These are phyloP conservation scores for Anoncus sp. DNA, from an alignment of 2,888 invertebrate genomes.

Conservation along the genomic window DNA sequence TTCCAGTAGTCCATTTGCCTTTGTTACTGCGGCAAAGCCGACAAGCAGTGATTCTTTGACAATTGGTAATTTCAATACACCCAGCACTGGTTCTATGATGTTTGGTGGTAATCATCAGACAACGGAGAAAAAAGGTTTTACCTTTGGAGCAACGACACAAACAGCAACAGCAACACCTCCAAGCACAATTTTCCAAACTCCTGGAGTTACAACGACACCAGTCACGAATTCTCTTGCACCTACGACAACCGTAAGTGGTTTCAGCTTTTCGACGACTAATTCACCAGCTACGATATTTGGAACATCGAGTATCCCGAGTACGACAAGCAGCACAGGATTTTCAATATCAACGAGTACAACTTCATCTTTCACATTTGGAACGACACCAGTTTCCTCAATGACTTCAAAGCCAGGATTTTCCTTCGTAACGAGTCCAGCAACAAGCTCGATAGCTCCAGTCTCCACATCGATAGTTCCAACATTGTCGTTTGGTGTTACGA, in stretches of 20 bases:
- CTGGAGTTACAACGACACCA: background rate
- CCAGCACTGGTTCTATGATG: slow-evolving; percentile 20
- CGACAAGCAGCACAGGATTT: slow-evolving; percentile 35
- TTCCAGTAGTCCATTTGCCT: slow-evolving; percentile 5
- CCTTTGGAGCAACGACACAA: slow-evolving; percentile 30
- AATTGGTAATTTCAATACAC: background rate
- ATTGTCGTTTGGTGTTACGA: slow-evolving; percentile 32
- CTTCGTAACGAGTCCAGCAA: slow-evolving; percentile 43
- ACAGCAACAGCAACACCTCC: background rate
- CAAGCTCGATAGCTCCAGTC: slow-evolving; percentile 17
- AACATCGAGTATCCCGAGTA: slow-evolving; percentile 10
- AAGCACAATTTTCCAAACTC: background rate
- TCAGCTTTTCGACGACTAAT: slow-evolving; percentile 33
- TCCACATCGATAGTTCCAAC: background rate
- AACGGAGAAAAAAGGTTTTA: slow-evolving; percentile 36
- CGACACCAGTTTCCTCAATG: slow-evolving; percentile 20
- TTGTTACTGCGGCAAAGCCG: background rate
- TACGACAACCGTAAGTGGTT: slow-evolving; percentile 7
- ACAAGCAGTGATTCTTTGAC: background rate
- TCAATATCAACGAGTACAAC: slow-evolving; percentile 28
- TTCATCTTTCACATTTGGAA: slow-evolving; percentile 40
- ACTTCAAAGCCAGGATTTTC: slow-evolving; percentile 49
- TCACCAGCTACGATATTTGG: slow-evolving; percentile 36
- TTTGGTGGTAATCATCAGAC: slow-evolving; percentile 33
- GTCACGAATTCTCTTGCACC: slow-evolving; percentile 5